These are phyloP conservation scores for Pao palembangensis DNA, from an alignment of 2,113 vertebrate species.

Conservation along the genomic window DNA sequence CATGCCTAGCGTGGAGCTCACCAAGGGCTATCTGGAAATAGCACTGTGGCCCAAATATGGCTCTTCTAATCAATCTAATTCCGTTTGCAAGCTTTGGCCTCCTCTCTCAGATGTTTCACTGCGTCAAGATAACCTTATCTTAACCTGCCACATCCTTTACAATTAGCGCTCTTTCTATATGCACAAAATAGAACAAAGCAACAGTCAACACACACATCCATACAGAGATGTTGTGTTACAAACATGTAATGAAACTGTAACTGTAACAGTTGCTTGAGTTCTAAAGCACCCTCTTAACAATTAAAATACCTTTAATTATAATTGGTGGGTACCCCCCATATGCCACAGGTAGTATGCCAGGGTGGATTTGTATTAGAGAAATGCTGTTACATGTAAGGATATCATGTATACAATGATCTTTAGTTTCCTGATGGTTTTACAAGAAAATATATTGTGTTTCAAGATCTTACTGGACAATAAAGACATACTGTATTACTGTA, in stretches of 20 bases:
- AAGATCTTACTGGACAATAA: too few species aligned
- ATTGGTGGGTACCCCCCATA: too few species aligned
- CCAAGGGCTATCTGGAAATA: constrained; percentile 70
- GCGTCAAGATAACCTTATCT: constrained; percentile 96
- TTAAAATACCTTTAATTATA: too few species aligned
- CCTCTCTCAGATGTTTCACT: constrained; percentile 84
- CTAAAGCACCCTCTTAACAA: too few species aligned
- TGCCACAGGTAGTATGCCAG: too few species aligned
- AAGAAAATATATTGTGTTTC: too few species aligned
- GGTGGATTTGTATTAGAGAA: too few species aligned
- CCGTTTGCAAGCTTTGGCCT: constrained; percentile 81
- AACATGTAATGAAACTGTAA: constrained; percentile 1
- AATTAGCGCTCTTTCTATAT: constrained; percentile 86
- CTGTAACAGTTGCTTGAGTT: too few species aligned
- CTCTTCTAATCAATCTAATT: constrained; percentile 84
- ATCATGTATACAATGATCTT: too few species aligned
- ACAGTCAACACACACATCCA: constrained; percentile 7
- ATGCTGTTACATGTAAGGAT: too few species aligned
- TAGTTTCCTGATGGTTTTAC: too few species aligned
- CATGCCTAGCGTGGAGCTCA: constrained; percentile 54
- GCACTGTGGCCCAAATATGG: constrained; percentile 69
- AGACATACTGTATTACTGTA: too few species aligned
- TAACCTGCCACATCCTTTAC: constrained; percentile 95
- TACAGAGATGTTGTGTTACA: constrained; percentile 2
- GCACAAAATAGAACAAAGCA: constrained; percentile 32